Base-by-base conservation (phyloP, 2,113 vertebrate species). In the Laterallus jamaicensis region DNA sequence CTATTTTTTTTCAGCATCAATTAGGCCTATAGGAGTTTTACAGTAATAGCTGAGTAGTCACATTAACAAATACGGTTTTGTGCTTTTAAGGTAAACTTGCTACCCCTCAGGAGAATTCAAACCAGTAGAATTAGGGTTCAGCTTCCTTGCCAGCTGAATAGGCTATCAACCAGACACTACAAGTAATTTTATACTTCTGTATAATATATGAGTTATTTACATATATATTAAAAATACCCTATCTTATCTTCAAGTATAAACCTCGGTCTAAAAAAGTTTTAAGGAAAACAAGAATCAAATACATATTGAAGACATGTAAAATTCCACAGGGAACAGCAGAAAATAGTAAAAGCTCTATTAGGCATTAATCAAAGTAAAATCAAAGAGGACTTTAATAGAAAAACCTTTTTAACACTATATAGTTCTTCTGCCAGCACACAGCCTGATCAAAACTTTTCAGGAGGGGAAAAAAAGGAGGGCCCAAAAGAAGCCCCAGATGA, bases 371-470 rank as follows among this genome's bases (percentile, higher is more conserved):
- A 74, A 35, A 86, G n/a, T 81, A 88, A 93, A 94, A 92, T 66
- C 75, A 77, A 88, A 80, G 52, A 76, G 26, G 49, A 12, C 56
- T 92, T 47, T 95, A 95, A 96, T 56, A 58, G 40, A 86, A 74
- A 42, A 68, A 40, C 60, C n/a, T 93, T 88, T 81, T 74, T 58
- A 86, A 91, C 47, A 52, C 39, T 29, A 29, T 31, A 5, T n/a
- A 71, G 68, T 63, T 86, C 55, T 81, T 80, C 52, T 91, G 74
- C 80, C 83, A 95, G 79, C 54, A 71, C 19, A 84, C 3, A 89
- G 24, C 25, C 64, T 15, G 54, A 95, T 62, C 54, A 91, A 91
- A 96, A 86, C 66, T 91, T 86, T 91, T 55, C 60, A 60, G 40
- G 69, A 10, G 10, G 6, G 4, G 5, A 29, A 19, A 58, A 31